A percentile compares a stretch with the other conserved stretches of the same genome.
Evolutionary conservation across 2,888 invertebrate species (phyloP).

Genomic region (Tiphia femorata): DNA sequence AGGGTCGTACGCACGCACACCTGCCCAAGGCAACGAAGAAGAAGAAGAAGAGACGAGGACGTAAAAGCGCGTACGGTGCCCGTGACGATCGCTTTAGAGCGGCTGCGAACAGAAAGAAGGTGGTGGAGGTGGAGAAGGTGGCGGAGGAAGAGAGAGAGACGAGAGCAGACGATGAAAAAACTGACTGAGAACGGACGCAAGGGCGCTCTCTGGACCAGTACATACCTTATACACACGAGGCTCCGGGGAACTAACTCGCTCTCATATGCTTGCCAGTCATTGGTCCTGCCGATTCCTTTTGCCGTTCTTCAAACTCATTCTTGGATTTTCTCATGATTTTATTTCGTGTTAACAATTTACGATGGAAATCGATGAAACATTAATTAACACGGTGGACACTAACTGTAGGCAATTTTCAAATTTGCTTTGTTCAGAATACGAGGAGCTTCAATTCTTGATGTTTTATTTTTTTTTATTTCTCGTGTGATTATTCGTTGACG

Average conservation of each 20-base stretch:
- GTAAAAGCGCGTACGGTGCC: conserved; percentile 50
- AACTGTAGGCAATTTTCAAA: too few relatives aligned
- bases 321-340: too few relatives aligned
- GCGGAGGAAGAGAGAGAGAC: conserved; percentile 43
- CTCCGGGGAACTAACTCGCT: conserved; percentile 51
- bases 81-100: conserved; percentile 53
- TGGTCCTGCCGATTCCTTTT: conserved; percentile 40
- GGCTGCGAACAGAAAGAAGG: conserved; percentile 35
- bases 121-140: conserved; percentile 63
- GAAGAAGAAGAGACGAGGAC: conserved; percentile 15
- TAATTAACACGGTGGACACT: too few relatives aligned
- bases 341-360: too few relatives aligned
- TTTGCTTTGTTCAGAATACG: too few relatives aligned
- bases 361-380: too few relatives aligned
- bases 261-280: conserved; percentile 49
- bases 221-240: conserved; percentile 48
- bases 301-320: too few relatives aligned
- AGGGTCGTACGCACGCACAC: conserved; percentile 31
- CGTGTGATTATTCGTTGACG: too few relatives aligned
- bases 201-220: conserved; percentile 51
- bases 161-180: conserved; percentile 62
- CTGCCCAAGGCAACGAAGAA: conserved; percentile 37
- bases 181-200: conserved; percentile 54
- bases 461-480: too few relatives aligned
- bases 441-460: too few relatives aligned